A percentile compares a stretch with the other conserved stretches of the same genome.
phyloP scores from a whole-genome alignment of 2,888 invertebrate genomes.

The Drosophila prolongata region DNA sequence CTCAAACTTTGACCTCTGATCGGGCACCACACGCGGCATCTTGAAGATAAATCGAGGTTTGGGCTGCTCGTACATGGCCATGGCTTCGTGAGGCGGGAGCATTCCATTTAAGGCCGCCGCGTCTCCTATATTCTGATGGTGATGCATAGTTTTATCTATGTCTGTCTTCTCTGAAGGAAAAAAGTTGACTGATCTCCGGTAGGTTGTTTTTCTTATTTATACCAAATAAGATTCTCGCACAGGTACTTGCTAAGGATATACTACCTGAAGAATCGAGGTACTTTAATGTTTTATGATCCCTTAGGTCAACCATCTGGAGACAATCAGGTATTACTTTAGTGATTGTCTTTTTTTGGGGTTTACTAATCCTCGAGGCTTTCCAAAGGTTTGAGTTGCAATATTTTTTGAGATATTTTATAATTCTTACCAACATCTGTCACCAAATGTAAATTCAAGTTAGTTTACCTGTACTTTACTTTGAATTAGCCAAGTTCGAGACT shows the following conservation, averaged over 20 bases:
- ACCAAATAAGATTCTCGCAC: constrained; percentile 2
- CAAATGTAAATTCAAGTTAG: too few relatives aligned
- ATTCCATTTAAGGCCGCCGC: constrained; percentile 84
- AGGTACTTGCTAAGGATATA: not conserved
- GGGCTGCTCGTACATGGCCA: constrained; percentile 95
- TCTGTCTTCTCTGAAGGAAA: constrained; percentile 15
- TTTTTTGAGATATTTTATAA: too few relatives aligned
- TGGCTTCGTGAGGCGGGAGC: constrained; percentile 91
- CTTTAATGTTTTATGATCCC: constrained; percentile 42
- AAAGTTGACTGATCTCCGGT: constrained; percentile 30
- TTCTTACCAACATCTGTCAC: too few relatives aligned
- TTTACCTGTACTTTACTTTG: too few relatives aligned
- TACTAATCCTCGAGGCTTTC: not conserved
- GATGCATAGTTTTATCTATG: constrained; percentile 54
- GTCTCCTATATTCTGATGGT: constrained; percentile 63
- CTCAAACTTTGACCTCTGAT: constrained; percentile 98
- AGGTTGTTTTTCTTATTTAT: constrained; percentile 8
- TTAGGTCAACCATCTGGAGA: constrained; percentile 9
- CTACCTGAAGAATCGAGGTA: not conserved
- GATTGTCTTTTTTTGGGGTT: not conserved
- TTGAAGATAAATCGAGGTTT: constrained; percentile 95
- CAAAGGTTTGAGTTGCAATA: too few relatives aligned
- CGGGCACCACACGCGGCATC: constrained; percentile 98
- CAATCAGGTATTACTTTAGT: constrained; percentile 15
- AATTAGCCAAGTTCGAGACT: too few relatives aligned